Conservation (phyloP, 1,140 invertebrate species). For the Proctacanthus coquilletti region DNA sequence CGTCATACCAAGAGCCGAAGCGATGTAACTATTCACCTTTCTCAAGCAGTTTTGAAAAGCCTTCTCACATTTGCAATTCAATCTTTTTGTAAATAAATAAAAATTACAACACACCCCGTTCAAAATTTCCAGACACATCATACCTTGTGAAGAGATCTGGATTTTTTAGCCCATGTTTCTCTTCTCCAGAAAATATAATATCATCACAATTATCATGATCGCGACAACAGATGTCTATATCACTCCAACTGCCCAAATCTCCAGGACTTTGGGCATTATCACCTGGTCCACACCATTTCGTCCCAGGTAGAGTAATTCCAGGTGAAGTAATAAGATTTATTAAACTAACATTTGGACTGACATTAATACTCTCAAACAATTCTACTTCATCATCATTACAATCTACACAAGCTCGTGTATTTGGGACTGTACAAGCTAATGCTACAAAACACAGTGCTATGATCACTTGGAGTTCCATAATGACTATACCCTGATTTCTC, state of each 20-base stretch:
- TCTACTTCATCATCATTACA: too few relatives aligned
- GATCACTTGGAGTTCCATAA: too few relatives aligned
- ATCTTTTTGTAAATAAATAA: slow-evolving; percentile 20
- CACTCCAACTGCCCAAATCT: slow-evolving; percentile 46
- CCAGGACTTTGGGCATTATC: slow-evolving; percentile 48
- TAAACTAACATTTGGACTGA: too few relatives aligned
- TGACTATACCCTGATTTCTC: too few relatives aligned
- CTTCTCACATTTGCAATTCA: slow-evolving; percentile 52
- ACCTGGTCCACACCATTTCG: slow-evolving; percentile 58
- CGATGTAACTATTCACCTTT: slow-evolving; percentile 30
- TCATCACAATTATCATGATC: slow-evolving; percentile 59
- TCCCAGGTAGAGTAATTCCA: slow-evolving; percentile 32
- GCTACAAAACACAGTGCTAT: too few relatives aligned
- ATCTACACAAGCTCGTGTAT: too few relatives aligned
- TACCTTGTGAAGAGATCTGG: slow-evolving; percentile 37
- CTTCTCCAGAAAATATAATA: slow-evolving; percentile 35
- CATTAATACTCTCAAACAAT: too few relatives aligned
- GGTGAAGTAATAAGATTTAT: too few relatives aligned
- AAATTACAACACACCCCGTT: too few relatives aligned
- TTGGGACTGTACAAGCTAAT: too few relatives aligned
- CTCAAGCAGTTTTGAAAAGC: slow-evolving; percentile 49
- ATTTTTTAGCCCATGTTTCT: slow-evolving; percentile 46
- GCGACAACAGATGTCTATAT: slow-evolving; percentile 62
- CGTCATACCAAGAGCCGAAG: slow-evolving; percentile 40
- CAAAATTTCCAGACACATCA: slow-evolving; percentile 5